These are phyloP conservation scores for Smittia aterrima DNA, from an alignment of 2,888 invertebrate genomes.

Conservation along the genomic window DNA sequence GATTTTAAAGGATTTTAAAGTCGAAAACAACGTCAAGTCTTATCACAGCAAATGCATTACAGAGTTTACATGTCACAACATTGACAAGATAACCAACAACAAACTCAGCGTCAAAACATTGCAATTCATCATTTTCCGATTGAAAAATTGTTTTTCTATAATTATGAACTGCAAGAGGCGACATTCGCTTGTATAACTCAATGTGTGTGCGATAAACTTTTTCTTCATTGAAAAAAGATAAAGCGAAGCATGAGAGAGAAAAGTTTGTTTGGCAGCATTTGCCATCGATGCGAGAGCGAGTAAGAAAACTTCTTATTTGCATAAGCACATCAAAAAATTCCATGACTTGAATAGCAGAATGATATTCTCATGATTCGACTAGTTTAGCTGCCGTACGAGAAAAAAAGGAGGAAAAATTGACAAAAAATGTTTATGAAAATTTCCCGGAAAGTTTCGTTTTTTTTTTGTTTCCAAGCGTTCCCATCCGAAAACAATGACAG, in stretches of 20 bases:
- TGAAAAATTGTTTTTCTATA: too few species aligned
- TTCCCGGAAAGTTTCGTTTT: neutral
- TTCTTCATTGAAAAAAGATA: too few species aligned
- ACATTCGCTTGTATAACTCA: too few species aligned
- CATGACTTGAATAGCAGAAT: neutral
- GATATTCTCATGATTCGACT: neutral
- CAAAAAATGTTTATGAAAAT: neutral
- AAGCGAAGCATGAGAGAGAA: neutral
- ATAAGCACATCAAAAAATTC: constrained; percentile 35
- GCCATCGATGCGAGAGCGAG: constrained; percentile 12
- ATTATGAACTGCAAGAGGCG: too few species aligned
- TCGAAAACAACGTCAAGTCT: too few species aligned
- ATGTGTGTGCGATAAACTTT: too few species aligned
- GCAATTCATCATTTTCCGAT: too few species aligned
- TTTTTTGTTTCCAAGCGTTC: neutral
- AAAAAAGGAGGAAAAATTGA: neutral
- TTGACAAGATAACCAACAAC: too few species aligned
- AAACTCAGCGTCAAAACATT: too few species aligned
- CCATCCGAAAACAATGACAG: neutral
- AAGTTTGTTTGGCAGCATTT: constrained; percentile 17
- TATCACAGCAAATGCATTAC: too few species aligned
- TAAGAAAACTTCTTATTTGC: constrained; percentile 19
- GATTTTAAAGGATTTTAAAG: too few species aligned
- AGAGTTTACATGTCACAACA: too few species aligned
- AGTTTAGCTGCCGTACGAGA: neutral